These are phyloP conservation scores for Lycocorax pyrrhopterus DNA, from an alignment of 2,113 vertebrate genomes.

Conservation along the genomic window DNA sequence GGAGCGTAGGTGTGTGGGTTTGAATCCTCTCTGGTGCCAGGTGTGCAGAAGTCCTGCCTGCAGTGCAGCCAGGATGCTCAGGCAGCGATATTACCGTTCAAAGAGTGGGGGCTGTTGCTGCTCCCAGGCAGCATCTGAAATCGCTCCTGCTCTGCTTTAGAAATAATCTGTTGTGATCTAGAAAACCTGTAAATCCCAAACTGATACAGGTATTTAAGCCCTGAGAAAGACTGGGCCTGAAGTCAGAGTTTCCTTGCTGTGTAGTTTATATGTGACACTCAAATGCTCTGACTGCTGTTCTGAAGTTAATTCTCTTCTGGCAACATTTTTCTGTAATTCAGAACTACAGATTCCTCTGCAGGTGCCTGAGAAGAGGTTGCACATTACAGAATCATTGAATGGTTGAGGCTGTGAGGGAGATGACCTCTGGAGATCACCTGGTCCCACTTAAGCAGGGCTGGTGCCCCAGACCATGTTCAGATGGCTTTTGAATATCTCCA, in stretches of 20 bases:
- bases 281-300: background rate
- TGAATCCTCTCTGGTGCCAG: background rate
- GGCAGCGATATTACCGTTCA: background rate
- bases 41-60: background rate
- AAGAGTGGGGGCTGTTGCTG: background rate
- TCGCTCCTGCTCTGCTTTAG: background rate
- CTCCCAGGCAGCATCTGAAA: background rate
- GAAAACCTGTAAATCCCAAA: background rate
- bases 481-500: background rate
- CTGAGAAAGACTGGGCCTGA: background rate
- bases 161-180: background rate
- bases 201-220: background rate
- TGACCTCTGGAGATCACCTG: background rate
- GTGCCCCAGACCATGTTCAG: background rate
- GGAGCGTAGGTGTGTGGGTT: background rate
- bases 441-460: background rate
- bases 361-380: background rate
- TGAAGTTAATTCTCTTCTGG: background rate
- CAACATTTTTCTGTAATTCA: background rate
- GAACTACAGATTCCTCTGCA: background rate
- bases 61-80: background rate
- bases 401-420: background rate
- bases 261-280: background rate
- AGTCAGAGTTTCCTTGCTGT: background rate
- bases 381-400: background rate